Evolutionary conservation across 1,140 invertebrate species (phyloP).

Genomic region (Atta colombica): DNA sequence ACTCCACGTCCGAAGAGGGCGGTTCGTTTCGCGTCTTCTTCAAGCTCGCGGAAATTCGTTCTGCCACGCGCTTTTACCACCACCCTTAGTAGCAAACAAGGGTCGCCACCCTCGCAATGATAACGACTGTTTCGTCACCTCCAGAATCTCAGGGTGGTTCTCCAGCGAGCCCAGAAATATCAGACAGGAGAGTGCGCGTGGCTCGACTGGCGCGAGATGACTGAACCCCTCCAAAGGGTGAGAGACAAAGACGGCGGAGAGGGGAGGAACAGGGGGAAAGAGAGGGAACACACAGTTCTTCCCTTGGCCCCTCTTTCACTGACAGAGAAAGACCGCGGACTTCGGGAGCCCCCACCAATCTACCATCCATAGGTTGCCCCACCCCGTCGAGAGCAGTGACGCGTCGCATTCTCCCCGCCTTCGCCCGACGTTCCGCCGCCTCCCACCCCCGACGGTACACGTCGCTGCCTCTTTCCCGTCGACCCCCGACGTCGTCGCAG

Average conservation of each 20-base stretch:
- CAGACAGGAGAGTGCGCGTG: slow-evolving; percentile 76
- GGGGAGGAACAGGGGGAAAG: slow-evolving; percentile 44
- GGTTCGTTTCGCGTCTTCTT: slow-evolving; percentile 67
- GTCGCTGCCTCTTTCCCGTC: slow-evolving; percentile 43
- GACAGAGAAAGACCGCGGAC: slow-evolving; percentile 49
- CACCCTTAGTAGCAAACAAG: slow-evolving; percentile 15
- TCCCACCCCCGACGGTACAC: slow-evolving; percentile 51
- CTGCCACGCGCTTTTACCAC: slow-evolving; percentile 28
- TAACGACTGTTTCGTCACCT: slow-evolving; percentile 30
- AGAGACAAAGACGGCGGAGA: slow-evolving; percentile 77
- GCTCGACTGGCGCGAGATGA: slow-evolving; percentile 84
- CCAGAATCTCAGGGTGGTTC: slow-evolving; percentile 48
- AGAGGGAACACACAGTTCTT: slow-evolving; percentile 36
- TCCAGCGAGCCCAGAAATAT: slow-evolving; percentile 68
- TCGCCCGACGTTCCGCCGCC: slow-evolving; percentile 62
- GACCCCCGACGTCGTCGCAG: slow-evolving; percentile 49
- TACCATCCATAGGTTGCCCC: slow-evolving; percentile 65
- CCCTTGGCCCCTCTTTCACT: slow-evolving; percentile 57
- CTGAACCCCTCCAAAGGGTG: slow-evolving; percentile 81
- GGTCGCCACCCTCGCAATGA: slow-evolving; percentile 45
- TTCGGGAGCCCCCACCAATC: slow-evolving; percentile 65
- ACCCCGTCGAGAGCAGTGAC: slow-evolving; percentile 70
- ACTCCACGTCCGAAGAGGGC: slow-evolving; percentile 67
- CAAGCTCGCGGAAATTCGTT: slow-evolving; percentile 19
- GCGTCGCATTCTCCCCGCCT: slow-evolving; percentile 75